A percentile compares a stretch with the other conserved stretches of the same genome.
Evolutionary conservation across 1,140 invertebrate species (phyloP).

Genomic region (Acromyrmex echinatior): DNA sequence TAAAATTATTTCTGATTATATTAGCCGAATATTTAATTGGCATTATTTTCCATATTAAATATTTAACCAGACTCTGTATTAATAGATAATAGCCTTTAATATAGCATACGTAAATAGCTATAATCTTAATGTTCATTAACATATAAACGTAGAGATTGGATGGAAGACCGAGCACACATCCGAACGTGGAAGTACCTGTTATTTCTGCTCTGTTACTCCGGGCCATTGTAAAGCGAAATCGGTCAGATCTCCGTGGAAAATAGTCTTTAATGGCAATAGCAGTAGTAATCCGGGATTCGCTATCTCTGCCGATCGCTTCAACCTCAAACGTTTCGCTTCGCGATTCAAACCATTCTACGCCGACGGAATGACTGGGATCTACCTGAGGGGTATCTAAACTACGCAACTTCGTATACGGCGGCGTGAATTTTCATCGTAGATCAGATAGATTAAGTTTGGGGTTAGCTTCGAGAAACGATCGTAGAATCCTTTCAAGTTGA

Average conservation of each 20-base stretch:
- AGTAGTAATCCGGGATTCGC: constrained; percentile 62
- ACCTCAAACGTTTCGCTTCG: constrained; percentile 6
- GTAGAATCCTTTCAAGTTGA: neutral
- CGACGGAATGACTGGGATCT: constrained; percentile 34
- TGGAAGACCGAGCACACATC: neutral
- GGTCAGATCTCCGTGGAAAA: constrained; percentile 66
- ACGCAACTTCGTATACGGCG: constrained; percentile 3
- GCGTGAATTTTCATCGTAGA: constrained; percentile 37
- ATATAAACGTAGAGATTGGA: no score
- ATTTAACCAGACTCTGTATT: neutral
- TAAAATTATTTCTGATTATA: no score
- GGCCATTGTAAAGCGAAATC: constrained; percentile 65
- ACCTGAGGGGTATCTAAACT: constrained; percentile 37
- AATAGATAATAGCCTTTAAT: neutral
- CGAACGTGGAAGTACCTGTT: constrained; percentile 51
- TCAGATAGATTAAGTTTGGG: constrained; percentile 10
- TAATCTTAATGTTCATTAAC: constrained; percentile 11
- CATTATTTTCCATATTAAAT: no score
- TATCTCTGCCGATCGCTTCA: constrained; percentile 59
- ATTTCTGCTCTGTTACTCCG: constrained; percentile 60
- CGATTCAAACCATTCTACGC: constrained; percentile 4
- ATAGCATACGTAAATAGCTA: neutral
- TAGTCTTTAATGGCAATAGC: constrained; percentile 53
- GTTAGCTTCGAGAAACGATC: neutral
- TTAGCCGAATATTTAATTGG: no score